A percentile compares a stretch with the other conserved stretches of the same genome.
Conservation (phyloP, 2,797 vertebrate genomes). For the Chelidonichthys spinosus region DNA sequence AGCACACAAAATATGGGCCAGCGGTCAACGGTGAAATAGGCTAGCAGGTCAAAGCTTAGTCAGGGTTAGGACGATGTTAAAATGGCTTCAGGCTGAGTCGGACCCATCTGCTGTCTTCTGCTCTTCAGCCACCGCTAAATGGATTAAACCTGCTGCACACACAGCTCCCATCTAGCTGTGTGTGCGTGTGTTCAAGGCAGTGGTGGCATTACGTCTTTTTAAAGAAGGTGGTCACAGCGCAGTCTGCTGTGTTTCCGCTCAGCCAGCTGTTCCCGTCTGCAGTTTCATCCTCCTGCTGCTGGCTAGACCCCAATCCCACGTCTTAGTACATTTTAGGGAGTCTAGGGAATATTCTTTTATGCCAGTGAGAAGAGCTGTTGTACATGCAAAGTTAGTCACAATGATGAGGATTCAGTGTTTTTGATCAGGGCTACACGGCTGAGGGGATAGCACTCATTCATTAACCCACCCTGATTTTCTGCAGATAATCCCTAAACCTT, state of each 20-base stretch:
- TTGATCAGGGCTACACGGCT: not conserved
- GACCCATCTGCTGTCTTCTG: constrained; percentile 71
- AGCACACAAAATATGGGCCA: constrained; percentile 22
- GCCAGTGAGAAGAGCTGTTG: not conserved
- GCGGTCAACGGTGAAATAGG: constrained; percentile 50
- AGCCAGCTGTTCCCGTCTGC: constrained; percentile 52
- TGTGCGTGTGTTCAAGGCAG: constrained; percentile 16
- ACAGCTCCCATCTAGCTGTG: constrained; percentile 16
- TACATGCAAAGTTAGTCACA: not conserved
- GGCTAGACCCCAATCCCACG: not conserved
- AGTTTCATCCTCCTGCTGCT: not conserved
- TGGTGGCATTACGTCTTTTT: constrained; percentile 24
- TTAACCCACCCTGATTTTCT: constrained; percentile 3
- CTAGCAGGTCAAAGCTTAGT: constrained; percentile 67
- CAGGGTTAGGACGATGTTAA: constrained; percentile 51
- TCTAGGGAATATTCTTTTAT: not conserved
- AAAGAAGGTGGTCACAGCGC: constrained; percentile 23
- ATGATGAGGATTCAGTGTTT: not conserved
- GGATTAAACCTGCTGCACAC: constrained; percentile 68
- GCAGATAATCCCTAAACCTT: constrained; percentile 5
- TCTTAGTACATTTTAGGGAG: not conserved
- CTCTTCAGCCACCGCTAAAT: constrained; percentile 65
- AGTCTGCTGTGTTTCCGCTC: constrained; percentile 62
- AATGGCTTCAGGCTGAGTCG: constrained; percentile 51
- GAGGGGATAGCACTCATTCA: not conserved